phyloP scores from a whole-genome alignment of 2,797 vertebrate species.

The Poliocrania exsul region DNA sequence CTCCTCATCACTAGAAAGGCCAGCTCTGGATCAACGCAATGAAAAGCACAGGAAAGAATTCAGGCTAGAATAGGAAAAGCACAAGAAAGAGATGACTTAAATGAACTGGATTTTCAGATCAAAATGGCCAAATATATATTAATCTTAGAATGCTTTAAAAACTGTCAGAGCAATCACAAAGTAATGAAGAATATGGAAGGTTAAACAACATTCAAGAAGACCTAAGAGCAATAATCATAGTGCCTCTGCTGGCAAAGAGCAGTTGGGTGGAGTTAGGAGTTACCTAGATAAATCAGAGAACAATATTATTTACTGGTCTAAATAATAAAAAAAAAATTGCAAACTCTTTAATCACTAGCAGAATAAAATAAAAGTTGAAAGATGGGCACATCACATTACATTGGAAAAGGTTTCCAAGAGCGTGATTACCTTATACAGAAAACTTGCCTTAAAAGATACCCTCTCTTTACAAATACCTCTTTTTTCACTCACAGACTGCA shows the following conservation, averaged over 20 bases:
- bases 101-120: neutral
- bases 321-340: neutral
- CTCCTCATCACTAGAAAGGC: neutral
- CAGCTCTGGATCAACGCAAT: neutral
- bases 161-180: neutral
- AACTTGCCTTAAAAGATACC: neutral
- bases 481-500: conserved; percentile 83
- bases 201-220: neutral
- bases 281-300: neutral
- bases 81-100: neutral
- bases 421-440: neutral
- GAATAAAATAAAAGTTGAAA: conserved; percentile 37
- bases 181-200: neutral
- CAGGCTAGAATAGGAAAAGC: neutral
- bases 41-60: neutral
- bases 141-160: neutral
- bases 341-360: neutral
- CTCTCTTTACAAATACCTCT: neutral
- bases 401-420: neutral
- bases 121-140: neutral
- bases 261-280: neutral
- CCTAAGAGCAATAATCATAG: neutral
- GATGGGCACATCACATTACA: neutral
- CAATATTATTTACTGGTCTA: neutral
- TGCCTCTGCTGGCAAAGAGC: neutral